These are phyloP conservation scores for Calameuta pallipes DNA, from an alignment of 2,888 invertebrate species.

Conservation along the genomic window DNA sequence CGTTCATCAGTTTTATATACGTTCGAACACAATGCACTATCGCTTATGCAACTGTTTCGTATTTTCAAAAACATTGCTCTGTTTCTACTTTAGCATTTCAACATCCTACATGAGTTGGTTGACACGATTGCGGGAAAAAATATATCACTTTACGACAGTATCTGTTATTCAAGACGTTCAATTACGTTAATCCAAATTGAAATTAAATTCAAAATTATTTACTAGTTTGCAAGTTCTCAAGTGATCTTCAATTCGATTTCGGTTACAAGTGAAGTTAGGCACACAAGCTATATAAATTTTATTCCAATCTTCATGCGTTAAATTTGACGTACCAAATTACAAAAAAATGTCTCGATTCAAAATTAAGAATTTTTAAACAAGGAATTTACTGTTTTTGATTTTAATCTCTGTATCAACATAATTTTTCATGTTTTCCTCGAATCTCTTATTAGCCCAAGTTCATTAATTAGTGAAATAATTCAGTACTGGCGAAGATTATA, in stretches of 20 bases:
- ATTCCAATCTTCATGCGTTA: not conserved
- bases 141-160: slow-evolving; percentile 18
- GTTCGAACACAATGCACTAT: slow-evolving; percentile 21
- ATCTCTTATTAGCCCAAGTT: not conserved
- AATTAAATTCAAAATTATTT: not conserved
- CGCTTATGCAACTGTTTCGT: slow-evolving; percentile 6
- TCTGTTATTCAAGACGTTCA: not conserved
- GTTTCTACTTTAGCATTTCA: slow-evolving; percentile 18
- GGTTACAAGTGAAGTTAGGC: not conserved
- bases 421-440: not conserved
- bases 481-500: not conserved
- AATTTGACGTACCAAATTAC: not conserved
- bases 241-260: not conserved
- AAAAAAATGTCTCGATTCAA: not conserved
- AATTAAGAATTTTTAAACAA: not conserved
- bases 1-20: slow-evolving; percentile 13
- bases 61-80: slow-evolving; percentile 27
- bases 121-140: slow-evolving; percentile 9
- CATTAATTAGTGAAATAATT: not conserved
- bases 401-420: too few species aligned
- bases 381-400: not conserved
- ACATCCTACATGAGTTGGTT: slow-evolving; percentile 24
- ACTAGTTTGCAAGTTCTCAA: not conserved
- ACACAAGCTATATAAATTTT: not conserved
- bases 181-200: not conserved